Evolutionary conservation across 2,113 vertebrate species (phyloP).

Genomic region (Mungos mungo): DNA sequence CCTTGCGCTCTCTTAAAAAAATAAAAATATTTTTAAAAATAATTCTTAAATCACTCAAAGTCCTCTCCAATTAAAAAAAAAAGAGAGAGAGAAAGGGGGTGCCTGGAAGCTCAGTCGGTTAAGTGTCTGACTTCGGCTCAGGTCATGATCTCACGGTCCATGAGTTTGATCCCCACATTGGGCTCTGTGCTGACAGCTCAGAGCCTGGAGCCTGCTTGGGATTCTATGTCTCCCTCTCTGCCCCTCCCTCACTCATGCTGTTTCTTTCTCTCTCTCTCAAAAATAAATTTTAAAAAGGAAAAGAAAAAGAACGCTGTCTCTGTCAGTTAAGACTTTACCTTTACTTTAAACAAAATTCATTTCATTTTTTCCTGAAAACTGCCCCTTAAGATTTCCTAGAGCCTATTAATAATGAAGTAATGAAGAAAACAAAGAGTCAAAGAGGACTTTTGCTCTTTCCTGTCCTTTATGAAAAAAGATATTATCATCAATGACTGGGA

Average conservation of each 20-base stretch:
- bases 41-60: slow-evolving; percentile 27
- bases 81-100: background rate
- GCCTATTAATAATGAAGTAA: slow-evolving; percentile 22
- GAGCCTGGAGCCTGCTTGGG: no score
- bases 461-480: slow-evolving; percentile 60
- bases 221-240: no score
- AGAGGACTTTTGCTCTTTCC: slow-evolving; percentile 55
- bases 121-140: no score
- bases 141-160: no score
- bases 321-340: slow-evolving; percentile 9
- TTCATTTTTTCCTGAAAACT: slow-evolving; percentile 66
- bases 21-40: background rate
- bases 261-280: no score
- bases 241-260: background rate
- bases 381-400: slow-evolving; percentile 70
- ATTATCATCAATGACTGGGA: slow-evolving; percentile 21
- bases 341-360: slow-evolving; percentile 38
- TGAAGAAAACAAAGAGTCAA: slow-evolving; percentile 56
- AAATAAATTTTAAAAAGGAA: background rate
- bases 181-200: no score
- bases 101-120: no score
- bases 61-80: background rate
- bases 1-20: no score
- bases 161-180: no score
- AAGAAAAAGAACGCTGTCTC: background rate